Evolutionary conservation across 2,888 invertebrate species (phyloP), one percentile per base, ranked within the genome.

Genomic region (Gnatocerus cornutus): DNA sequence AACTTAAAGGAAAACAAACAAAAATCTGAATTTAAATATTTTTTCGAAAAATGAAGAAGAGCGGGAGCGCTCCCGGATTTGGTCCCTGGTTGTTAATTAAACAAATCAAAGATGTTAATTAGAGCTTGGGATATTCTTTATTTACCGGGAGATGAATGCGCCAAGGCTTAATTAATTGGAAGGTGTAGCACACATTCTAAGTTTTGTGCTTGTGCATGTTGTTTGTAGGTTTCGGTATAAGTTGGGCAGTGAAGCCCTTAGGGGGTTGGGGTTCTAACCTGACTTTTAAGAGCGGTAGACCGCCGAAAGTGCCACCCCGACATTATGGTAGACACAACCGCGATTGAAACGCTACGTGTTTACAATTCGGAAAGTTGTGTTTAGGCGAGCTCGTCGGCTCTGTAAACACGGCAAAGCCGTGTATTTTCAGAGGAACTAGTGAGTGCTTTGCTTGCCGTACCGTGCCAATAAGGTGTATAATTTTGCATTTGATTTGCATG

Each of bases 401-500:
- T 77, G 79, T 80, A 80, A 80, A 81, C 80, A 81, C 73, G 72
- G 76, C 76, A 75, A 78, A 77, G 76, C 77, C 72, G 75, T 77
- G 79, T 80, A 80, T 80, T 80, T 79, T 79, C 78, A 77, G 78
- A 77, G 78, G 75, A 79, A 77, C 77, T 76, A 77, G 77, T 75
- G 77, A 74, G 74, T 74, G 78, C 78, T 76, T 78, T 78, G 76
- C 76, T 75, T 72, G 73, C 71, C 74, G 77, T 76, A 78, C 78
- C 79, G 74, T 79, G 76, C 79, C 81, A 83, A 83, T 83, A 83
- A 84, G 83, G 82, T 83, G 83, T 84, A 83, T 84, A 84, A 84
- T 84, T 84, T 84, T 84, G 83, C 83, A 84, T 84, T 81, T 81
- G 82, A 84, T 84, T 84, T 84, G 83, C 84, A 84, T 84, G 80